Percentiles rank a stretch among this genome's conserved stretches.
These are phyloP conservation scores for Pararge aegeria DNA, from an alignment of 1,140 invertebrate genomes.

Conservation along the genomic window DNA sequence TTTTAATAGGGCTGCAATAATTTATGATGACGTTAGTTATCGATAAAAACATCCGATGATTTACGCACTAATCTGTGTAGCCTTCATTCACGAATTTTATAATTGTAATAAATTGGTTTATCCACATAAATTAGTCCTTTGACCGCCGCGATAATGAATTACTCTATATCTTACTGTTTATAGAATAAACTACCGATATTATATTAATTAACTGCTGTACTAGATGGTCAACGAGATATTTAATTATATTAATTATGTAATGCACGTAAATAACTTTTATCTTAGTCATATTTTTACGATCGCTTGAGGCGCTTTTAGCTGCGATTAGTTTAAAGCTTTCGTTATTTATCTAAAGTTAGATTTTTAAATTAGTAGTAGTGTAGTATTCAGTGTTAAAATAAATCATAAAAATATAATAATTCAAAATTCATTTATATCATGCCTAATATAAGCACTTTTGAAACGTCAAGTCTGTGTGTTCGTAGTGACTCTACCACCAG, in stretches of 20 bases:
- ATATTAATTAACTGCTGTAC: background rate
- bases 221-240: background rate
- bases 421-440: too few species aligned
- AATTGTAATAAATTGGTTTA: slow-evolving; percentile 26
- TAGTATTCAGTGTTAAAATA: background rate
- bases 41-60: slow-evolving; percentile 36
- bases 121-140: slow-evolving; percentile 26
- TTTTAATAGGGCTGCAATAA: slow-evolving; percentile 52
- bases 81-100: slow-evolving; percentile 20
- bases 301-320: background rate
- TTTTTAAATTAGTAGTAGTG: background rate
- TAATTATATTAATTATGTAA: background rate
- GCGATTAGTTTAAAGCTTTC: background rate
- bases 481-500: too few species aligned
- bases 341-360: slow-evolving; percentile 4
- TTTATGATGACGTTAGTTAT: slow-evolving; percentile 42
- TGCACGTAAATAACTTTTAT: slow-evolving; percentile 1
- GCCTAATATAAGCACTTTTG: too few species aligned
- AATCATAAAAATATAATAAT: background rate
- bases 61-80: slow-evolving; percentile 31
- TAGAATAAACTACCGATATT: background rate
- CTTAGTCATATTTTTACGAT: slow-evolving; percentile 3
- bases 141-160: slow-evolving; percentile 8
- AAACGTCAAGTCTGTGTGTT: too few species aligned
- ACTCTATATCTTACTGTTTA: background rate